Base-by-base conservation (phyloP, 2,797 vertebrate genomes). In the Coccyzus lansbergi region DNA sequence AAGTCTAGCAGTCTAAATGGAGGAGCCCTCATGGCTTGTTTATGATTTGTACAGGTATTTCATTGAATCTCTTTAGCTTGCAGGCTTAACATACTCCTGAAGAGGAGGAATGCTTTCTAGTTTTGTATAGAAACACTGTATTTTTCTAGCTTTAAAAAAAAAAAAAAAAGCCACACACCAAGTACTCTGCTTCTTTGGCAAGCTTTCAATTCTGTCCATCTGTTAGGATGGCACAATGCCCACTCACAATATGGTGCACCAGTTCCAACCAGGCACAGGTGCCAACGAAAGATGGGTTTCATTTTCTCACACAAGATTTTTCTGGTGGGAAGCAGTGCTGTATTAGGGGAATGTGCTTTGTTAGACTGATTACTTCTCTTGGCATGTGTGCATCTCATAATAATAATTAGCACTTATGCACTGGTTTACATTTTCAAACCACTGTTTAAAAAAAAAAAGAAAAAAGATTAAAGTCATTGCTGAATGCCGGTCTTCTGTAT, bases 221-320 rank as follows among this genome's bases (percentile, higher is more conserved):
- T 98, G 98, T 92, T 96, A 28, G 75, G 85, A 84, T 97, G 97
- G 97, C 97, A 42, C 59, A 15, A 20, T 97, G 97, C 97, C 97
- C 96, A 95, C 95, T 94, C 88, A 83, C 97, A 95, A 92, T 97
- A 95, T 83, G 96, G 96, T 67, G 33, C 95, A 96, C 95, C 93
- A 95, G 95, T 96, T 97, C 95, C 90, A 77, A 97, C 84, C 83
- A 63, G 28, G 70, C 79, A 26, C 89, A 92, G 93, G 94, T 97
- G 97, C 97, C 97, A 97, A 31, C 24, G 59, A 74, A 85, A 76
- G 87, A 92, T 67, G 22, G 63, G 82, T 96, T 95, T 95, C 81
- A 2, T 96, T 96, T 97, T 93, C 96, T 97, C 92, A 93, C 95
- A 97, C 89, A 70, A 94, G 92, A 95, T 93, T 93, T 87, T 96